These are phyloP conservation scores for Empis stercorea DNA, from an alignment of 2,888 invertebrate species.

Conservation along the genomic window DNA sequence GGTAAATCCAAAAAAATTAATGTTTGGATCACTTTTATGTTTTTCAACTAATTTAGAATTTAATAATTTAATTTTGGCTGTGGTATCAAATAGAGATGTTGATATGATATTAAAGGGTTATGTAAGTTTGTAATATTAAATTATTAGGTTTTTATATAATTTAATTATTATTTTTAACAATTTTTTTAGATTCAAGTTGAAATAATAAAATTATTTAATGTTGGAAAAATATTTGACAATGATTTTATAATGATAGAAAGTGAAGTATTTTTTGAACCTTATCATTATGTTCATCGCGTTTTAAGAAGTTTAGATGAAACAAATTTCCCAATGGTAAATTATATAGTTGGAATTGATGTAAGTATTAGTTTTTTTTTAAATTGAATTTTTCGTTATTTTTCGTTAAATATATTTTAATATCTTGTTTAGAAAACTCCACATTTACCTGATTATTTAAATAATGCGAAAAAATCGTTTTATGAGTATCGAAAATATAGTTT, in stretches of 20 bases:
- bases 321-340: slow-evolving; percentile 53
- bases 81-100: slow-evolving; percentile 46
- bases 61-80: slow-evolving; percentile 52
- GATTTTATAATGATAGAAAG: slow-evolving; percentile 59
- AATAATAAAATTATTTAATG: slow-evolving; percentile 26
- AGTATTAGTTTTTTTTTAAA: too few relatives aligned
- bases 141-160: slow-evolving; percentile 2
- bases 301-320: slow-evolving; percentile 44
- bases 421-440: slow-evolving; percentile 11
- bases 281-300: slow-evolving; percentile 58
- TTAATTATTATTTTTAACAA: not conserved
- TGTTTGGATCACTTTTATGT: slow-evolving; percentile 53
- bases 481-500: slow-evolving; percentile 18
- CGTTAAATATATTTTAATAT: not conserved
- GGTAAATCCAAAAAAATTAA: slow-evolving; percentile 16
- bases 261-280: slow-evolving; percentile 70
- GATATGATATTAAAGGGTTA: slow-evolving; percentile 41
- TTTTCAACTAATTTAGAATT: slow-evolving; percentile 55
- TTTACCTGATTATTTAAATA: slow-evolving; percentile 32
- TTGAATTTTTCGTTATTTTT: too few relatives aligned
- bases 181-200: slow-evolving; percentile 26
- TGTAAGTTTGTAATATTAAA: slow-evolving; percentile 34
- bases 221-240: slow-evolving; percentile 26
- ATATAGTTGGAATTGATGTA: slow-evolving; percentile 49
- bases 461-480: slow-evolving; percentile 12